Evolutionary conservation across 2,888 invertebrate species (phyloP), one percentile per base, ranked within the genome.

Genomic region (Drosophila meridiana): DNA sequence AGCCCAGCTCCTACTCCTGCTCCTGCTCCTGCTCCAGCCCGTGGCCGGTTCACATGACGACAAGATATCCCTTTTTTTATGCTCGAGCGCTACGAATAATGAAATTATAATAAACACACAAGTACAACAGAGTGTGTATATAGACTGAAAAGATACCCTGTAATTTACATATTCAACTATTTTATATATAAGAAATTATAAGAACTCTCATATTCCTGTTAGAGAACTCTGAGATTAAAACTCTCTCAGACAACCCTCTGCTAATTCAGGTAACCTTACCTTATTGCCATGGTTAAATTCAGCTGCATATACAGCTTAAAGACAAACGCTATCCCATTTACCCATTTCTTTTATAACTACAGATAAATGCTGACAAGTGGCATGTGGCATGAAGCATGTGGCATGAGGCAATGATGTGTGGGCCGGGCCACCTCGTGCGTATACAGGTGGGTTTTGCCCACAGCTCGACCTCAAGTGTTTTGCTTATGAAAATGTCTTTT

Each of bases 31-130:
- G 45, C 63, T 40, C 3, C 48, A 13, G 42, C 30, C 65, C 59
- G 8, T 61, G 43, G 30, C 50, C 56, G 9, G 82, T 81, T 69
- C 63, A 58, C 83, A 77, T 83, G 83, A 69, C 80, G 69, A 83
- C 80, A 77, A 72, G 69, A 82, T 87, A 87, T 90, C 84, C 86
- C 75, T 82, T 90, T 84, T 47, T 90, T 90, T 87, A 84, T 80
- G 90, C 87, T 80, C 82, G 78, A 83, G 58, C 74, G 90, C 74
- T 67, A 76, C 82, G 76, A 84, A 90, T 87, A 87, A 87, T 90
- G 75, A 90, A 87, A 87, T 89, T 89, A 87, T 78, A 87, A 75
- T 66, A 61, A 64, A 69, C 61, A 48, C 52, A 26, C 20, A n/a
- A 14, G 30, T 13, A 20, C 28, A 40, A 40, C 38, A 38, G 7